phyloP scores from a whole-genome alignment of 2,113 vertebrate genomes.

The Rhynchomys soricoides region DNA sequence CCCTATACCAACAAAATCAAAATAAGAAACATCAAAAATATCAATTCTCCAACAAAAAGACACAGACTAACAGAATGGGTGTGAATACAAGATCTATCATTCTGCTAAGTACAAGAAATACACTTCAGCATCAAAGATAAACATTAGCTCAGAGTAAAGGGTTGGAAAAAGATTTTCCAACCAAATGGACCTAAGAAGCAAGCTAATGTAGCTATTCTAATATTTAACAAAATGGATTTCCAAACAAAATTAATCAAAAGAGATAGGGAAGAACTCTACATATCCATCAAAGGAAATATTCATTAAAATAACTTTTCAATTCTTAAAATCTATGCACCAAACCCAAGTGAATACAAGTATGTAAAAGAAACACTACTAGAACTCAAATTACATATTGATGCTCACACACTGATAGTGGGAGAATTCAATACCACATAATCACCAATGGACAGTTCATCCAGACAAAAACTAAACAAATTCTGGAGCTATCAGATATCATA shows the following conservation, averaged over 20 bases:
- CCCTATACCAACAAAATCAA: neutral
- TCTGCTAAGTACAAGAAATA: neutral
- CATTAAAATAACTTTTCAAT: too few species aligned
- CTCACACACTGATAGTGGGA: too few species aligned
- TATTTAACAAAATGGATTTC: neutral
- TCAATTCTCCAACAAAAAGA: neutral
- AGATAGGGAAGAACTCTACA: neutral
- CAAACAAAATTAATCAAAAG: neutral
- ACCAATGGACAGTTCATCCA: too few species aligned
- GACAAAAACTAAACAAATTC: too few species aligned
- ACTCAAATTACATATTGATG: too few species aligned
- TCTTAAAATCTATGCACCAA: too few species aligned
- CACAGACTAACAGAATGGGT: neutral
- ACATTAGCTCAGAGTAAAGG: neutral
- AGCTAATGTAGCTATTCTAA: neutral
- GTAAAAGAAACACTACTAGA: too few species aligned
- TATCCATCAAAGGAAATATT: neutral
- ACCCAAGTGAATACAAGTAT: too few species aligned
- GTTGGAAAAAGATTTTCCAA: neutral
- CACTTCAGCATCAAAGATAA: neutral
- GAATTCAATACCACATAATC: too few species aligned
- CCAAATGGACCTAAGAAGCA: neutral
- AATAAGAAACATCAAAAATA: neutral
- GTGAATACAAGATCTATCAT: neutral
- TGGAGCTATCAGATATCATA: too few species aligned